These are phyloP conservation scores for Pachycephus smyrnensis DNA, from an alignment of 2,888 invertebrate species.

Conservation along the genomic window DNA sequence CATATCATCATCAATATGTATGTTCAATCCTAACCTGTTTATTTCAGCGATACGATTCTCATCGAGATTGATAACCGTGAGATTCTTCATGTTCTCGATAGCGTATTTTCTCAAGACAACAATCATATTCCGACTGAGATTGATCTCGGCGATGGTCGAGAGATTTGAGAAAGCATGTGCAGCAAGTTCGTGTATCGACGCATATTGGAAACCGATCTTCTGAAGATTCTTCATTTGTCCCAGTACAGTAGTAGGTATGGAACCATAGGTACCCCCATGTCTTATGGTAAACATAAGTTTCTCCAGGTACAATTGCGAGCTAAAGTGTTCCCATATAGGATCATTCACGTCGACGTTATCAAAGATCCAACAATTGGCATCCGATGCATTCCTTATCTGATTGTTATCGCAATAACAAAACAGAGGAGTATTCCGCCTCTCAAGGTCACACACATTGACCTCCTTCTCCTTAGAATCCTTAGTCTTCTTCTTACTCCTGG, in stretches of 20 bases:
- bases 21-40: slow-evolving; percentile 63
- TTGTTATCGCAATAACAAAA: slow-evolving; percentile 77
- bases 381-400: slow-evolving; percentile 70
- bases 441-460: slow-evolving; percentile 72
- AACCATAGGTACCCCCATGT: slow-evolving; percentile 76
- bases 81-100: slow-evolving; percentile 78
- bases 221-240: slow-evolving; percentile 76
- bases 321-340: slow-evolving; percentile 80
- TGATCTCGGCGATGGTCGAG: slow-evolving; percentile 75
- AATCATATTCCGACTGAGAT: slow-evolving; percentile 78
- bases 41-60: slow-evolving; percentile 83
- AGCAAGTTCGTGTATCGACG: slow-evolving; percentile 77
- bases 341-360: slow-evolving; percentile 77
- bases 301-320: slow-evolving; percentile 77
- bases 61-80: slow-evolving; percentile 78
- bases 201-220: slow-evolving; percentile 79
- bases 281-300: slow-evolving; percentile 80
- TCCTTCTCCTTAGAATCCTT: slow-evolving; percentile 46
- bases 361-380: slow-evolving; percentile 84
- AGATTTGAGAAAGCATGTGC: slow-evolving; percentile 82
- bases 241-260: slow-evolving; percentile 79
- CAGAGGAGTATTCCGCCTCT: slow-evolving; percentile 71
- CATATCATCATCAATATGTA: no score
- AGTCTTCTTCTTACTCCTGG: slow-evolving; percentile 52
- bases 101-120: slow-evolving; percentile 76